These are phyloP conservation scores for Microcebus jonahi DNA, from an alignment of 2,113 vertebrate species.

Conservation along the genomic window DNA sequence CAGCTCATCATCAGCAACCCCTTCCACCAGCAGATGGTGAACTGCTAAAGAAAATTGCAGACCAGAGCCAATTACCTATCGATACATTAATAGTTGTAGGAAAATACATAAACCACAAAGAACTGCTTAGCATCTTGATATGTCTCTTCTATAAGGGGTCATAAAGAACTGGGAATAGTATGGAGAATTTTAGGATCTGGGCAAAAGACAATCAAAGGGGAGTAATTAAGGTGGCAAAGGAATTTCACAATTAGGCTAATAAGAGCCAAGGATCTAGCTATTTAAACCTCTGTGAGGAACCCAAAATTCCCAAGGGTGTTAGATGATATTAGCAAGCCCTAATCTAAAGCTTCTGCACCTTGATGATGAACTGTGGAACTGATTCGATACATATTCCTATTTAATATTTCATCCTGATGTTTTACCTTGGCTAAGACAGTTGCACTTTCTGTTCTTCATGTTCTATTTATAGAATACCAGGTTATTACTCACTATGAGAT, in stretches of 20 bases:
- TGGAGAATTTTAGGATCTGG: not conserved
- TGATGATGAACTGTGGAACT: not conserved
- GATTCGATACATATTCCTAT: not conserved
- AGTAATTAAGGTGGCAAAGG: not conserved
- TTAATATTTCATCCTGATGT: not conserved
- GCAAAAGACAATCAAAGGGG: not conserved
- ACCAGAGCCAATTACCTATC: not conserved
- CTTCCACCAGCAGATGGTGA: not conserved
- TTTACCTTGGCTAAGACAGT: not conserved
- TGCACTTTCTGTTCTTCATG: not conserved
- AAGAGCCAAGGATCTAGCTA: not conserved
- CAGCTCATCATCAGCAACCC: not conserved
- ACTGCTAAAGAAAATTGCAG: not conserved
- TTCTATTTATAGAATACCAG: not conserved
- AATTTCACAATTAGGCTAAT: not conserved
- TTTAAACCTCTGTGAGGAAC: not conserved
- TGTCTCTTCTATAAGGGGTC: not conserved
- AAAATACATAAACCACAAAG: not conserved
- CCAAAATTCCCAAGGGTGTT: not conserved
- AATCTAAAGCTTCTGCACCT: not conserved
- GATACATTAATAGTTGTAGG: not conserved
- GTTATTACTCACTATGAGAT: constrained; percentile 41
- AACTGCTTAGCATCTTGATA: not conserved
- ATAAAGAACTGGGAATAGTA: not conserved
- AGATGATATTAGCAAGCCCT: not conserved